phyloP scores from a whole-genome alignment of 2,113 vertebrate genomes.

The Rattus rattus region DNA sequence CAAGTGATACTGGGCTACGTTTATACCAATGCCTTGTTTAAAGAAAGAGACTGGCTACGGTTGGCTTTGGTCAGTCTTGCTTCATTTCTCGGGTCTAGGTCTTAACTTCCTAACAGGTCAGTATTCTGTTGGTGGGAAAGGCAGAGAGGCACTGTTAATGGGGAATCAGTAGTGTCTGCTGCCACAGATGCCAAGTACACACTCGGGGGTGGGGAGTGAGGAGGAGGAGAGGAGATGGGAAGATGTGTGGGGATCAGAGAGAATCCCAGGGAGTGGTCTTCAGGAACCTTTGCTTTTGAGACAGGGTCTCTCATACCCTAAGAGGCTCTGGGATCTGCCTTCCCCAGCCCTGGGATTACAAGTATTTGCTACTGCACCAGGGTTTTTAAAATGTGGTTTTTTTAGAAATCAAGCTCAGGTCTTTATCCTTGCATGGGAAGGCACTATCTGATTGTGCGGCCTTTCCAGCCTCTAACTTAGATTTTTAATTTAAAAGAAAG shows the following conservation, averaged over 20 bases:
- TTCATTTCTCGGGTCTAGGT: slow-evolving; percentile 13
- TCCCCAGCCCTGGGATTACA: background rate
- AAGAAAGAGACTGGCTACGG: background rate
- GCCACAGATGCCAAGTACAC: background rate
- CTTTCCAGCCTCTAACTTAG: background rate
- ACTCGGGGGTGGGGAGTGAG: too few relatives aligned
- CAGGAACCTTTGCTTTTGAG: background rate
- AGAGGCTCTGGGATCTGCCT: background rate
- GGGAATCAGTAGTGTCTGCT: background rate
- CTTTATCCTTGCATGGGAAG: background rate
- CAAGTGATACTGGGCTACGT: background rate
- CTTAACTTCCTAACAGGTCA: slow-evolving; percentile 7
- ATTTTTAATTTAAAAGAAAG: background rate
- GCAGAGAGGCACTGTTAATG: background rate
- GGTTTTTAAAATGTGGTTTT: background rate
- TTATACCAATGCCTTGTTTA: background rate
- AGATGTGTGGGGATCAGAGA: background rate
- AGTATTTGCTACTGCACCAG: background rate
- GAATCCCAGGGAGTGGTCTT: background rate
- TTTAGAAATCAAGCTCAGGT: background rate
- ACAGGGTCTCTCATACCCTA: background rate
- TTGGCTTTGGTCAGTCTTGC: background rate
- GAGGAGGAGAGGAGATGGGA: background rate
- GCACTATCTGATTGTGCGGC: background rate
- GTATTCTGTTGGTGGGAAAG: slow-evolving; percentile 49